Base-by-base conservation (phyloP, 2,888 invertebrate species). In the Ochropleura leucogaster region DNA sequence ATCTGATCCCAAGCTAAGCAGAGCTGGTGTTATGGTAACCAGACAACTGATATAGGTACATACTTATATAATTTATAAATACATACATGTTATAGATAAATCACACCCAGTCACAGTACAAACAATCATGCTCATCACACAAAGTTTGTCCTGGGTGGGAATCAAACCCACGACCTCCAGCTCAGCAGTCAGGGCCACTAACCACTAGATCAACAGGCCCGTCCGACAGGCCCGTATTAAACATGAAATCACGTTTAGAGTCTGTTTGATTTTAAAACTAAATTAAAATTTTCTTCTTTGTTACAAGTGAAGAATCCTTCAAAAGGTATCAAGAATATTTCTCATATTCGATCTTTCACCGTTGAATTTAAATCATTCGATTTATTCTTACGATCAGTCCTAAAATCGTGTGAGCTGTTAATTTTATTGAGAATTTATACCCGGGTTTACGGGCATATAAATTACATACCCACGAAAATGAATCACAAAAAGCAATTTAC, bases 401-500 rank as follows among this genome's bases (percentile, higher is more conserved):
- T 66, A n/a, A 42, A 77, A 42, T 44, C 9, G 18, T 65, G 47
- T 42, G 18, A 66, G 49, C 44, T 77, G 40, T 49, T 47, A 44
- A 66, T 77, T 57, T 72, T 30, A 55, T 72, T 59, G 47, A 42
- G 64, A 68, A 68, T 68, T 20, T 44, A 67, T 47, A 20, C 12
- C 42, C 6, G 12, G 9, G 0, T 40, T 68, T 6, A 16, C 16
- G 9, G 59, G 10, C n/a, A 40, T 5, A 64, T 68, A 68, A 65
- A 73, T 65, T 60, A 68, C 53, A 59, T 49, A 20, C 59, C 79
- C 14, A 47, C 67, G 20, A 64, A 73, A 40, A 64, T 64, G 47
- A 68, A 73, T 65, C 64, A 49, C 67, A 68, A 71, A 80, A 76
- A 71, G 20, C 70, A 62, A 71, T 68, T 77, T 68, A 71, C 68